Conservation (phyloP, 2,888 invertebrate species). For the Chironomus riparius region DNA sequence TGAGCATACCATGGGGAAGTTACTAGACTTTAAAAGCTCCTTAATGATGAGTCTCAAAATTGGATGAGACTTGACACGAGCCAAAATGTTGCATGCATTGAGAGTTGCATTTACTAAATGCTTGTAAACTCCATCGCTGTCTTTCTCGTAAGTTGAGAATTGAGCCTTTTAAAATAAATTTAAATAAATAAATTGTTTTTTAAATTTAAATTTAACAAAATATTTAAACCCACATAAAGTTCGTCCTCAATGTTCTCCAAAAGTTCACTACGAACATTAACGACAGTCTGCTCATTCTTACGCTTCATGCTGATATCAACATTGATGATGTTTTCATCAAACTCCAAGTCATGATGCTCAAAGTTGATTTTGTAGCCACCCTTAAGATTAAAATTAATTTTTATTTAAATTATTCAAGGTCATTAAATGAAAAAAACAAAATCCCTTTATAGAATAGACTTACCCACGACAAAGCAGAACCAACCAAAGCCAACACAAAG, state of each 20-base stretch:
- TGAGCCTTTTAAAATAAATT: background rate
- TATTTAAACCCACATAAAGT: background rate
- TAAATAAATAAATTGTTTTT: too few species aligned
- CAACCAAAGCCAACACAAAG: too few species aligned
- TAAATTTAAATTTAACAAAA: too few species aligned
- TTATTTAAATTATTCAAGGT: background rate
- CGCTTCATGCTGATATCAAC: conserved; percentile 7
- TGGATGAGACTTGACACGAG: conserved; percentile 9
- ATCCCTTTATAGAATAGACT: too few species aligned
- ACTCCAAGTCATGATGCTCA: conserved; percentile 2
- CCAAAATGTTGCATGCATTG: background rate
- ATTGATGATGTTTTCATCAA: conserved; percentile 13
- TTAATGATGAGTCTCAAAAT: background rate
- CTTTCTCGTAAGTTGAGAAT: background rate
- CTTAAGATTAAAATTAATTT: background rate
- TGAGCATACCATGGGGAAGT: background rate
- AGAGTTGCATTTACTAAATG: conserved; percentile 1
- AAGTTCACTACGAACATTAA: background rate
- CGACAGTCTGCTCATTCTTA: background rate
- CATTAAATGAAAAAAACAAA: too few species aligned
- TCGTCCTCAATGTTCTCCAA: conserved; percentile 14
- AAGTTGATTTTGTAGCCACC: conserved; percentile 15
- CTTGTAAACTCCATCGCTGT: background rate
- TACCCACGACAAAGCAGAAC: background rate
- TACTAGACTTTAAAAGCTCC: background rate